Evolutionary conservation across 2,888 invertebrate species (phyloP), one percentile per base, ranked within the genome.

Genomic region (Urechis unicinctus): DNA sequence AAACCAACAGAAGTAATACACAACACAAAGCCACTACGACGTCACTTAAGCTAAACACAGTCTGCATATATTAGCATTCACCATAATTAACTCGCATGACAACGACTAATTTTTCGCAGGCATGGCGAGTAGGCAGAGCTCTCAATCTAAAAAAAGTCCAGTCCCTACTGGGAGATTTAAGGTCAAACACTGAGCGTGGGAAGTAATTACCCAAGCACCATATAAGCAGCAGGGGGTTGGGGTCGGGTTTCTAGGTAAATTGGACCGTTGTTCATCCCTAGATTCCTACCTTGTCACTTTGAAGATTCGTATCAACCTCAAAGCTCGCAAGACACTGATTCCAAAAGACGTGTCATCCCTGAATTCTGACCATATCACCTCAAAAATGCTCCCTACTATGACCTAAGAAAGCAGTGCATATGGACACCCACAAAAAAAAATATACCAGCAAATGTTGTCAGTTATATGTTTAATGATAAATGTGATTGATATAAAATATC

Each of bases 301-400:
- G 82, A 97, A 97, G 83, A 97, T 96, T 81, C 97, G 87, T 79
- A 97, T 85, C 77, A 97, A 85, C 80, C 97, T 86, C 76, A 97
- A 85, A 76, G 96, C 96, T 84, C 97, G 86, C 73, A 97, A 85
- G 72, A 96, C 96, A 74, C 95, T 95, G 79, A 97, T 86, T 79
- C 97, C 97, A 81, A 97, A 96, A 66, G 96, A 96, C 75, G 92
- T 93, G 48, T 77, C 79, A 71, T 89, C 88, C 31, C 56, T 42
- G 72, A 94, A 88, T 78, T 85, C 87, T 61, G 93, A 91, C 94
- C 95, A 97, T 73, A 96, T 88, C 71, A 97, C 95, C 84, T 97
- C 97, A 82, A 96, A 94, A 81, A 96, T 93, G 81, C 96, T 96
- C 77, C 94, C 96, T 75, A 75, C 72, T 49, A 81, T 81, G 36